phyloP scores from a whole-genome alignment of 2,888 invertebrate genomes.

The Drosophila conformis region DNA sequence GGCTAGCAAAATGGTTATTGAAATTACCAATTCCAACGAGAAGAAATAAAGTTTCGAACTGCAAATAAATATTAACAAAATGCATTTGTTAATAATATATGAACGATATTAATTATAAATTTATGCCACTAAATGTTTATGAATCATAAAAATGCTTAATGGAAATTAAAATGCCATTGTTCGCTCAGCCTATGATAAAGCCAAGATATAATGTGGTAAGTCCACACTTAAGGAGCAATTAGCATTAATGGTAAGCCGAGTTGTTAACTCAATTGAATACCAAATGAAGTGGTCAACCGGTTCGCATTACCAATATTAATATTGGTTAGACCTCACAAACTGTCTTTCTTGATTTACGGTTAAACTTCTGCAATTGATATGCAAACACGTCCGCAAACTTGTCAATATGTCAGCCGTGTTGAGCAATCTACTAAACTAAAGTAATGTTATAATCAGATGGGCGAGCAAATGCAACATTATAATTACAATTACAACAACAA shows the following conservation, averaged over 20 bases:
- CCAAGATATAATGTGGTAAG: slow-evolving; percentile 11
- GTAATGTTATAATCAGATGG: slow-evolving; percentile 54
- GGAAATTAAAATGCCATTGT: not conserved
- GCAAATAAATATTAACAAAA: not conserved
- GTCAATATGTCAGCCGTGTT: slow-evolving; percentile 63
- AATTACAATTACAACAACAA: slow-evolving; percentile 37
- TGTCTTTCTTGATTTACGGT: slow-evolving; percentile 17
- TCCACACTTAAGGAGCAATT: slow-evolving; percentile 23
- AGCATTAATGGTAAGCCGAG: slow-evolving; percentile 5
- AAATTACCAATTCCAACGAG: not conserved
- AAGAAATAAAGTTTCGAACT: not conserved
- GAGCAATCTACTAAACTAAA: slow-evolving; percentile 64
- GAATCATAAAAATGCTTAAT: not conserved
- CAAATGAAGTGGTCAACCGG: slow-evolving; percentile 30
- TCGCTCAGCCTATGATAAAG: not conserved
- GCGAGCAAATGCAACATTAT: slow-evolving; percentile 39
- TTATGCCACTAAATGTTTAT: not conserved
- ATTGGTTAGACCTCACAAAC: slow-evolving; percentile 9
- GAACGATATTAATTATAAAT: not conserved
- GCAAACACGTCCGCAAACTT: slow-evolving; percentile 41
- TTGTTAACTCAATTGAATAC: slow-evolving; percentile 8
- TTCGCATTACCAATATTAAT: slow-evolving; percentile 37
- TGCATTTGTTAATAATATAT: not conserved
- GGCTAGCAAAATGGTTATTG: not conserved
- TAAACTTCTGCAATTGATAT: slow-evolving; percentile 30